Evolutionary conservation across 2,888 invertebrate species (phyloP).

Genomic region (Saturnia japonica): DNA sequence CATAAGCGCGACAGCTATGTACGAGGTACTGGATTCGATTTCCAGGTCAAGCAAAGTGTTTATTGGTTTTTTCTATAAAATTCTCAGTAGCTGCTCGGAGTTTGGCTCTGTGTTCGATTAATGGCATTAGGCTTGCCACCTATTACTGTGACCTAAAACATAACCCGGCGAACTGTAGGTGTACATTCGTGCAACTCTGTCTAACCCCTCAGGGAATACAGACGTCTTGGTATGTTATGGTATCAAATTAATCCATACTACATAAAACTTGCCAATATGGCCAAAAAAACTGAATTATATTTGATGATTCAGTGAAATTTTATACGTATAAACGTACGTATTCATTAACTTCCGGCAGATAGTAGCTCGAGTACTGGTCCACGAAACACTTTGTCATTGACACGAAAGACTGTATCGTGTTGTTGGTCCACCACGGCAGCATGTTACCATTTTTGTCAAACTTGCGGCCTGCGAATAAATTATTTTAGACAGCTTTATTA

Average conservation of each 20-base stretch:
- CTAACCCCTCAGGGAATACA: no score
- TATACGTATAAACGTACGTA: slow-evolving; percentile 73
- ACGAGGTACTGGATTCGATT: no score
- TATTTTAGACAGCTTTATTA: background rate
- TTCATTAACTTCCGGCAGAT: slow-evolving; percentile 83
- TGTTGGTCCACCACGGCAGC: slow-evolving; percentile 94
- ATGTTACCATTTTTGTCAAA: slow-evolving; percentile 93
- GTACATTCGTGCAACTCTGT: no score
- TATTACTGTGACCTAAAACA: no score
- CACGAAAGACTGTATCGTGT: slow-evolving; percentile 88
- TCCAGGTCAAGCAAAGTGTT: no score
- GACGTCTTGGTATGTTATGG: background rate
- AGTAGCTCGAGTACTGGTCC: slow-evolving; percentile 89
- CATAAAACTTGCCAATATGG: background rate
- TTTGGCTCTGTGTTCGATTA: no score
- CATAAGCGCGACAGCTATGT: no score
- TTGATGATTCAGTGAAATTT: background rate
- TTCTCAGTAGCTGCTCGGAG: no score
- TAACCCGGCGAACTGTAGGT: no score
- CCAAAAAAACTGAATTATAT: no score
- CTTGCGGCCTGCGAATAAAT: slow-evolving; percentile 84
- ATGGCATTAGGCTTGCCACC: no score
- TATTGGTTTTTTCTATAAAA: no score
- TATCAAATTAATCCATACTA: background rate
- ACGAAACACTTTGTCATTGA: slow-evolving; percentile 92